These are phyloP conservation scores for Osmerus eperlanus DNA, from an alignment of 2,113 vertebrate genomes.

Conservation along the genomic window DNA sequence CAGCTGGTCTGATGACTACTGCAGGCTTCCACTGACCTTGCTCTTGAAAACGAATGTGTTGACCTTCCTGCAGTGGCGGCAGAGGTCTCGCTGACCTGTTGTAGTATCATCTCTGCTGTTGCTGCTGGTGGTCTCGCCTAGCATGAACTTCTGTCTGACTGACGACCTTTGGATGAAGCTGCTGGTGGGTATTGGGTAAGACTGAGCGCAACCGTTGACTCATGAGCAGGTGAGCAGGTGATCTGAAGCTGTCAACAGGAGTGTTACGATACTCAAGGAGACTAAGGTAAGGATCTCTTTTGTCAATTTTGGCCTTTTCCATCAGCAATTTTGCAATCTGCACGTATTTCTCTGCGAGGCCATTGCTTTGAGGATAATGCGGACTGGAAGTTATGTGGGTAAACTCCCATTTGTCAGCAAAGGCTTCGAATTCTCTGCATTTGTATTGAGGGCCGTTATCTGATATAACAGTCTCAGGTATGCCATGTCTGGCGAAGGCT, in stretches of 20 bases:
- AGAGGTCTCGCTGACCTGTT: slow-evolving; percentile 21
- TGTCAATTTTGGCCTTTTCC: slow-evolving; percentile 25
- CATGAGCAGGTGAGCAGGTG: slow-evolving; percentile 29
- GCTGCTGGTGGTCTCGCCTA: slow-evolving; percentile 5
- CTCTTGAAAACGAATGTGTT: slow-evolving; percentile 13
- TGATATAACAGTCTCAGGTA: slow-evolving; percentile 14
- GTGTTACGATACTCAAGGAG: slow-evolving; percentile 25
- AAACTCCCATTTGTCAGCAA: slow-evolving; percentile 29
- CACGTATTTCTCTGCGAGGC: slow-evolving; percentile 13
- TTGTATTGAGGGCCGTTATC: slow-evolving; percentile 15
- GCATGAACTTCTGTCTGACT: not conserved
- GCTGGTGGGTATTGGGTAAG: slow-evolving; percentile 22
- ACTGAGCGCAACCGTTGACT: slow-evolving; percentile 8
- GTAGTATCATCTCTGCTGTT: slow-evolving; percentile 20
- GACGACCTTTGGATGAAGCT: slow-evolving; percentile 16
- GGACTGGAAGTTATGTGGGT: slow-evolving; percentile 23
- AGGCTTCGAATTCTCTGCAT: slow-evolving; percentile 10
- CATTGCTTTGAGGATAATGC: slow-evolving; percentile 20
- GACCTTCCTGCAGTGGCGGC: not conserved
- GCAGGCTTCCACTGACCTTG: slow-evolving; percentile 26
- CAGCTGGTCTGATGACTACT: slow-evolving; percentile 12
- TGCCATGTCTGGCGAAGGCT: slow-evolving; percentile 13
- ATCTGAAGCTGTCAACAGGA: slow-evolving; percentile 16
- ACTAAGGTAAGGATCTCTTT: slow-evolving; percentile 13
- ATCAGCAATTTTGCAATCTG: slow-evolving; percentile 9